Conservation (phyloP, 2,888 invertebrate genomes). For the Yponomeuta evonymella region DNA sequence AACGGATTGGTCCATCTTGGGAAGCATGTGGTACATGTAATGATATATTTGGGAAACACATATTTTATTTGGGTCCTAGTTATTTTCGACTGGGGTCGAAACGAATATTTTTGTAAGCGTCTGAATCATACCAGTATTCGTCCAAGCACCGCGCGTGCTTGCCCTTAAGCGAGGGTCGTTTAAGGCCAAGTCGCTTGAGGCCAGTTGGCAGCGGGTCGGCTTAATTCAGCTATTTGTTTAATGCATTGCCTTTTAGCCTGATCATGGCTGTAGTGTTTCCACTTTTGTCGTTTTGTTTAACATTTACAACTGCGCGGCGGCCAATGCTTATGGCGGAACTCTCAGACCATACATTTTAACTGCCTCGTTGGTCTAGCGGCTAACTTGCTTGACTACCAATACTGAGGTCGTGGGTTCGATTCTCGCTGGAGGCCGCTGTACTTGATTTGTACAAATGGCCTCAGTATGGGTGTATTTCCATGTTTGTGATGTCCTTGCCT, state of each 20-base stretch:
- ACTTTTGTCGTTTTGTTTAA: not conserved
- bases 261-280: constrained; percentile 5
- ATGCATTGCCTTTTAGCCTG: constrained; percentile 12
- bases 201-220: constrained; percentile 9
- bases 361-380: too few relatives aligned
- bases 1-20: too few relatives aligned
- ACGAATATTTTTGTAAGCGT: not conserved
- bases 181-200: constrained; percentile 5
- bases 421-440: too few relatives aligned
- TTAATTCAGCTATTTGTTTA: constrained; percentile 13
- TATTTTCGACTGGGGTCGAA: too few relatives aligned
- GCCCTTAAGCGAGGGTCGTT: constrained; percentile 5
- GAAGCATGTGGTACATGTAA: too few relatives aligned
- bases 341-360: not conserved
- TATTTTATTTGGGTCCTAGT: too few relatives aligned
- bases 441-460: too few relatives aligned
- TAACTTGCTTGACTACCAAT: too few relatives aligned
- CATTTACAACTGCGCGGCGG: not conserved
- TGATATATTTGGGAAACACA: too few relatives aligned
- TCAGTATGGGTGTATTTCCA: too few relatives aligned
- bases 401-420: too few relatives aligned
- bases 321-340: not conserved
- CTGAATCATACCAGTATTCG: not conserved
- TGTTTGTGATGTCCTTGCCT: too few relatives aligned
- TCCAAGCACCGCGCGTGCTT: not conserved